Conservation (phyloP, 2,113 vertebrate genomes). For the Lethenteron reissneri region DNA sequence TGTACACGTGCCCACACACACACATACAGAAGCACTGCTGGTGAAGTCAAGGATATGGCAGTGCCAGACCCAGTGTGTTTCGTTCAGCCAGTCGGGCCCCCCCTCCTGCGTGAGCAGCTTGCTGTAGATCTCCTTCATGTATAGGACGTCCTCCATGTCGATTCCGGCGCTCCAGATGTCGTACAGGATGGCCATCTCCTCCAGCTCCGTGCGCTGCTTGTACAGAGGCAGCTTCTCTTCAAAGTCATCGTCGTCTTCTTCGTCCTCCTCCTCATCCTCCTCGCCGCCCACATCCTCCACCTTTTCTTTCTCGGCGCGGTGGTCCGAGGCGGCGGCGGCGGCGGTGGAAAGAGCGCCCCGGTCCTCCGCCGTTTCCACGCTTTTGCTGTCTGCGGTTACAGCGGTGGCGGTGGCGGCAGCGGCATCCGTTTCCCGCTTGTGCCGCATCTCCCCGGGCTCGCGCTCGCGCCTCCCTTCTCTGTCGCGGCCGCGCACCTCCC, state of each 20-base stretch:
- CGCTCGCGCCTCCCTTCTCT: slow-evolving; percentile 17
- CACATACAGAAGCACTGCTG: no score
- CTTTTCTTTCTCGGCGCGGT: slow-evolving; percentile 1
- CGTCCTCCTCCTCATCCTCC: slow-evolving; percentile 2
- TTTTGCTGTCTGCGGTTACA: slow-evolving; percentile 19
- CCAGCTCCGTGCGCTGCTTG: slow-evolving; percentile 55
- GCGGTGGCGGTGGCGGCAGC: slow-evolving; percentile 19
- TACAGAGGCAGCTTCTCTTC: not conserved
- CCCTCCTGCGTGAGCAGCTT: slow-evolving; percentile 51
- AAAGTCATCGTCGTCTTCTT: not conserved
- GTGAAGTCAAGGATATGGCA: slow-evolving; percentile 48
- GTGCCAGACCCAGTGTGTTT: slow-evolving; percentile 76
- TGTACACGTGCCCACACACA: no score
- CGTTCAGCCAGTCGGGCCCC: slow-evolving; percentile 65
- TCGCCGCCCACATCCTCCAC: not conserved
- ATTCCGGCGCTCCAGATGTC: slow-evolving; percentile 75
- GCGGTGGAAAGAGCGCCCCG: slow-evolving; percentile 7
- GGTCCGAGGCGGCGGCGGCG: slow-evolving; percentile 15
- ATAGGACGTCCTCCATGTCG: slow-evolving; percentile 48
- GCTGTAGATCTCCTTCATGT: slow-evolving; percentile 47
- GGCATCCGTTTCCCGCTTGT: slow-evolving; percentile 23
- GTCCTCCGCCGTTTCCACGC: slow-evolving; percentile 14
- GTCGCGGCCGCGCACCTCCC: slow-evolving; percentile 19
- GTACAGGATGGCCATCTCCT: slow-evolving; percentile 83
- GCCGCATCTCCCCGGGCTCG: slow-evolving; percentile 27